Evolutionary conservation across 2,888 invertebrate genomes (phyloP).

Genomic region (Ectobius pallidus): DNA sequence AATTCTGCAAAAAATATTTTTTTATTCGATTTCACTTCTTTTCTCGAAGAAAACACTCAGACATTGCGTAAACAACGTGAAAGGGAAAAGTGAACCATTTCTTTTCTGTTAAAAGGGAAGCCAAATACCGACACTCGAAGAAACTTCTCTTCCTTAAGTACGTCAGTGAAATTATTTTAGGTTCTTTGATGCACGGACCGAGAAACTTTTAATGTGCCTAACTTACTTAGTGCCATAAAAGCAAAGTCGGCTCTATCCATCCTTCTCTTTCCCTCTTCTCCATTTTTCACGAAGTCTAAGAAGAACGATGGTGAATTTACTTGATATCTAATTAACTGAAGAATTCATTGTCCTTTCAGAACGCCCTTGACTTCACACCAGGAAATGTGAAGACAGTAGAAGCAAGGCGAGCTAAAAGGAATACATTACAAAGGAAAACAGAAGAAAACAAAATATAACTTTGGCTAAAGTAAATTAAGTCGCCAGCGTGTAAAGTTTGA

Average conservation of each 20-base stretch:
- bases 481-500: too few relatives aligned
- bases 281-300: too few relatives aligned
- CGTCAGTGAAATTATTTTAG: background rate
- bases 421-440: background rate
- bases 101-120: background rate
- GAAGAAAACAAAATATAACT: background rate
- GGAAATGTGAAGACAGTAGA: background rate
- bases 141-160: background rate
- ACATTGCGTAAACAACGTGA: too few relatives aligned
- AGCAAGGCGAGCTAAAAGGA: background rate
- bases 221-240: slow-evolving; percentile 2
- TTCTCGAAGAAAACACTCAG: too few relatives aligned
- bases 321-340: background rate
- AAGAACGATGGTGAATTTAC: background rate
- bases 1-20: too few relatives aligned
- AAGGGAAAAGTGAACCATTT: too few relatives aligned
- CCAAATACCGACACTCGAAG: background rate
- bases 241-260: background rate
- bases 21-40: too few relatives aligned
- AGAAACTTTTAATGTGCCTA: background rate
- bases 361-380: background rate
- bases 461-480: background rate
- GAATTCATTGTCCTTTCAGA: background rate
- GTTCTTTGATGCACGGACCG: background rate
- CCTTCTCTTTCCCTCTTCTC: background rate